Conservation (phyloP, 2,888 invertebrate species). For the Andrena hattorfiana region DNA sequence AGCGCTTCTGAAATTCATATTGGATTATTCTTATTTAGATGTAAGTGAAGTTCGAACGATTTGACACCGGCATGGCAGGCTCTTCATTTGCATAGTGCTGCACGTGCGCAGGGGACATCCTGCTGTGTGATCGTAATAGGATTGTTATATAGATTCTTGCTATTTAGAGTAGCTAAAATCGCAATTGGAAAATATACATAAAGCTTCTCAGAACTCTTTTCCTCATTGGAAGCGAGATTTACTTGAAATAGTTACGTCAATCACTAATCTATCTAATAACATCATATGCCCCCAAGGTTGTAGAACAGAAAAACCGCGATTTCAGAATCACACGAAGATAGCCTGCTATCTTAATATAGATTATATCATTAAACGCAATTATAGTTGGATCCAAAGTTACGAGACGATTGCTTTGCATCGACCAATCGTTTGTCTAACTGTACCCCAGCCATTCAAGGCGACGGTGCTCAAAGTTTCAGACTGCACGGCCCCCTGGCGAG, state of each 20-base stretch:
- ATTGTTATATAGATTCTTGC: neutral
- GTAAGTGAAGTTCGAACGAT: neutral
- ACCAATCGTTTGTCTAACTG: no score
- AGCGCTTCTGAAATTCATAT: neutral
- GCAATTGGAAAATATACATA: neutral
- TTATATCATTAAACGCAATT: no score
- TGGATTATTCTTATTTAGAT: neutral
- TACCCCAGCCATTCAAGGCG: no score
- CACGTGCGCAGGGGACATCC: no score
- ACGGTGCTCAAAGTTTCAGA: no score
- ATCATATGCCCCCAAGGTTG: neutral
- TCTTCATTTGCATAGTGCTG: no score
- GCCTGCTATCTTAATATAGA: no score
- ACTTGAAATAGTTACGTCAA: neutral
- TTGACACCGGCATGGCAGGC: no score
- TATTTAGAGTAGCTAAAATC: neutral
- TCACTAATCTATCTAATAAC: neutral
- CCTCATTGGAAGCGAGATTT: neutral
- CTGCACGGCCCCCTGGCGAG: no score
- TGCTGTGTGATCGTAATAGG: no score
- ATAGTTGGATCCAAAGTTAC: no score
- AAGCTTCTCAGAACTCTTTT: neutral
- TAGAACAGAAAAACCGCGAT: neutral
- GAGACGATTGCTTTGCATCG: no score
- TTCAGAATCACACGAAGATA: neutral